A percentile compares a stretch with the other conserved stretches of the same genome.
Evolutionary conservation across 2,888 invertebrate species (phyloP).

Genomic region (Machimus atricapillus): DNA sequence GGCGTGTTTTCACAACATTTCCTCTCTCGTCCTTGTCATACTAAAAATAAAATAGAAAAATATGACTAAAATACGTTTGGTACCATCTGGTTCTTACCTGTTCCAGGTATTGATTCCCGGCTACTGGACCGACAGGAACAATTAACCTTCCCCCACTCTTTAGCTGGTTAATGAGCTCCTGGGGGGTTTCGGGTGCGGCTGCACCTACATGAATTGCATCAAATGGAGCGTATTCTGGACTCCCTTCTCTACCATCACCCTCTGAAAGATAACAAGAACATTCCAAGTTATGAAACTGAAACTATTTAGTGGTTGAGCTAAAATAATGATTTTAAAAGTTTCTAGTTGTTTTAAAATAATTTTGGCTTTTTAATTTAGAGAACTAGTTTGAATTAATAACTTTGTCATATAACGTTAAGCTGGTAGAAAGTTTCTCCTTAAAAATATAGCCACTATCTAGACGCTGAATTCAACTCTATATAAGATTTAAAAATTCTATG

Average conservation of each 20-base stretch:
- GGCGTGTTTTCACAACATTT: slow-evolving; percentile 72
- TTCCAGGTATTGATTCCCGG: slow-evolving; percentile 85
- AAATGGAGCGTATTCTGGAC: slow-evolving; percentile 77
- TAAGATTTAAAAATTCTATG: neutral
- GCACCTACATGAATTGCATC: slow-evolving; percentile 95
- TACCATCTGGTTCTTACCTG: slow-evolving; percentile 64
- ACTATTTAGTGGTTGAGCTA: neutral
- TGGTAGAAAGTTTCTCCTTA: neutral
- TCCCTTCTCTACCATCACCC: slow-evolving; percentile 91
- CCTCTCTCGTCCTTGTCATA: slow-evolving; percentile 90
- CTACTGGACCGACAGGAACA: slow-evolving; percentile 87
- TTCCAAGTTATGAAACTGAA: neutral
- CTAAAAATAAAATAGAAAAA: slow-evolving; percentile 61
- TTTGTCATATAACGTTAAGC: no score
- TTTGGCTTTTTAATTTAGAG: no score
- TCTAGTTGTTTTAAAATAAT: no score
- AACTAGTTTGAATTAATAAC: no score
- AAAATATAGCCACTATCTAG: neutral
- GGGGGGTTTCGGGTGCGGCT: slow-evolving; percentile 80
- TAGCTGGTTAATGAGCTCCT: slow-evolving; percentile 68
- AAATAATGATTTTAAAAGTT: neutral
- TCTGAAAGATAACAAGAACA: slow-evolving; percentile 60
- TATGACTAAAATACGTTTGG: neutral
- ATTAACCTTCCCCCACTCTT: slow-evolving; percentile 81
- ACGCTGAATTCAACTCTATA: neutral